A percentile compares a stretch with the other conserved stretches of the same genome.
These are phyloP conservation scores for Chaetura pelagica DNA, from an alignment of 2,113 vertebrate genomes.

Conservation along the genomic window DNA sequence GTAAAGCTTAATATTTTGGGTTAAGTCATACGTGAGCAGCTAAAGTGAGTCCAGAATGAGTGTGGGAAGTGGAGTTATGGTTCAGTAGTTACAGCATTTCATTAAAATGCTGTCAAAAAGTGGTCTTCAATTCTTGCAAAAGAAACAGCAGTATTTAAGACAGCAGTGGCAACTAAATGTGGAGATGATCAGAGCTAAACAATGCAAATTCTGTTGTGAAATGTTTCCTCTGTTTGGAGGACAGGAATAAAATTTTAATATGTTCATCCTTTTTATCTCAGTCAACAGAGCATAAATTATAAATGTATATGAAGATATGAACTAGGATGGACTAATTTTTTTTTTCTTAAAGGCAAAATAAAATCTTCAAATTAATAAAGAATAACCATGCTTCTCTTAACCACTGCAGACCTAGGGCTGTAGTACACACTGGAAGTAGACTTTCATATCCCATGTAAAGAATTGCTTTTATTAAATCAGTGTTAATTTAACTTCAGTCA, in stretches of 20 bases:
- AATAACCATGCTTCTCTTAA: neutral
- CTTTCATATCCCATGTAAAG: neutral
- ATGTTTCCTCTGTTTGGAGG: slow-evolving; percentile 28
- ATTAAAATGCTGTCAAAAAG: slow-evolving; percentile 25
- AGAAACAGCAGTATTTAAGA: slow-evolving; percentile 22
- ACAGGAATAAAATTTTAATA: slow-evolving; percentile 65
- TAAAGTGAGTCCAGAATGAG: neutral
- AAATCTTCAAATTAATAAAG: neutral
- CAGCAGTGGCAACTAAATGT: slow-evolving; percentile 21
- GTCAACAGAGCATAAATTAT: slow-evolving; percentile 52
- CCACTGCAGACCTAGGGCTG: neutral
- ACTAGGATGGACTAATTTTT: neutral
- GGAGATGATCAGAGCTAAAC: slow-evolving; percentile 31
- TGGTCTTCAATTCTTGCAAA: neutral
- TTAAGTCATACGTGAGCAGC: neutral
- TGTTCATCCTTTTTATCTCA: slow-evolving; percentile 45
- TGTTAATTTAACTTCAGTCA: neutral
- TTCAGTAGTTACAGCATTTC: neutral
- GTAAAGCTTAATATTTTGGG: neutral
- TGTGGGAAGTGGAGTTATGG: neutral
- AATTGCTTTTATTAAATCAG: neutral
- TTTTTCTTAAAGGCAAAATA: neutral
- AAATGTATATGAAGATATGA: slow-evolving; percentile 8
- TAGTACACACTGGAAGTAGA: neutral
- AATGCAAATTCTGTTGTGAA: slow-evolving; percentile 25